Evolutionary conservation across 2,888 invertebrate genomes (phyloP).

Genomic region (Philereme transversata): DNA sequence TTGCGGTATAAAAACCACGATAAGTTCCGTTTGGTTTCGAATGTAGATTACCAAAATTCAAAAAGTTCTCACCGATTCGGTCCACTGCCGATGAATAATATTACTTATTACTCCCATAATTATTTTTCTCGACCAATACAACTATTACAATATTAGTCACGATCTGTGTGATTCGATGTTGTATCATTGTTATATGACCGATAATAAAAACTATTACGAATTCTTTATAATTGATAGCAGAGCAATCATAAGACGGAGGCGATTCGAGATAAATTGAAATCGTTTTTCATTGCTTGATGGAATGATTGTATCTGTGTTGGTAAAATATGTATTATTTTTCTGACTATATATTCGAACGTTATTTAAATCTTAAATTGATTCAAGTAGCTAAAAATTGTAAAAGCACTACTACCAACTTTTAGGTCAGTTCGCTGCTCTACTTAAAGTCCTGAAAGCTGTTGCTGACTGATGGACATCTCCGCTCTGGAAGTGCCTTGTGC

Average conservation of each 20-base stretch:
- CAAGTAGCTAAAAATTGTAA: no score
- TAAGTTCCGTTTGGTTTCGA: conserved; percentile 70
- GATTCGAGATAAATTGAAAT: conserved; percentile 34
- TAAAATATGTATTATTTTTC: conserved; percentile 24
- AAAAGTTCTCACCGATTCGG: conserved; percentile 80
- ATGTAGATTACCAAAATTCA: conserved; percentile 72
- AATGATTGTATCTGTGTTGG: conserved; percentile 24
- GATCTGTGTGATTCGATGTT: conserved; percentile 64
- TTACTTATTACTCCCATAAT: conserved; percentile 59
- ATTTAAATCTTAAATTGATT: no score
- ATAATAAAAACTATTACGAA: conserved; percentile 64
- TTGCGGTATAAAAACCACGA: conserved; percentile 64
- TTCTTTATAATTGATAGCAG: conserved; percentile 60
- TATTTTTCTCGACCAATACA: conserved; percentile 79
- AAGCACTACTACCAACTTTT: background rate
- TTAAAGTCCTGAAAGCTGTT: no score
- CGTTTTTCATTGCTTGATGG: conserved; percentile 31
- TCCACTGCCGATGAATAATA: conserved; percentile 67
- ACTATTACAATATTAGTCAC: conserved; percentile 77
- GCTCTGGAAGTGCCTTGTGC: no score
- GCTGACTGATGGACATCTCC: no score
- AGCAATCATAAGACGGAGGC: conserved; percentile 35
- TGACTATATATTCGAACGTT: conserved; percentile 11
- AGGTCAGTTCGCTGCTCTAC: no score
- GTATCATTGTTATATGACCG: conserved; percentile 52